These are phyloP conservation scores for Solen grandis DNA, from an alignment of 1,140 invertebrate genomes.

Conservation along the genomic window DNA sequence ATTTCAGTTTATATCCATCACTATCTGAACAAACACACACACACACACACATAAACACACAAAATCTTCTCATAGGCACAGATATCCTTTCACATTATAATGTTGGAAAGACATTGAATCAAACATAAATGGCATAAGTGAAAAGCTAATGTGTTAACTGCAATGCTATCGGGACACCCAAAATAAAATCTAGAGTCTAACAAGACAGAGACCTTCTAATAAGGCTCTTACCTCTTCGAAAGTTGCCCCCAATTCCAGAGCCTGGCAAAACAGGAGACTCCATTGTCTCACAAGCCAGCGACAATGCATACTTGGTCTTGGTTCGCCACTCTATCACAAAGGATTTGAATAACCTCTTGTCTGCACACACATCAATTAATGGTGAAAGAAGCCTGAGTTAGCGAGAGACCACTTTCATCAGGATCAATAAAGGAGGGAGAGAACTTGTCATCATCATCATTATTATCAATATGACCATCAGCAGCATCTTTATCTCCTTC, in stretches of 20 bases:
- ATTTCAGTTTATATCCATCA: no score
- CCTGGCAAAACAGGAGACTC: slow-evolving; percentile 33
- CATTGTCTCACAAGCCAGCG: slow-evolving; percentile 78
- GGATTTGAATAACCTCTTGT: slow-evolving; percentile 76
- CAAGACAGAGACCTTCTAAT: no score
- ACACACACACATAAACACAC: no score
- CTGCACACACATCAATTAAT: slow-evolving; percentile 81
- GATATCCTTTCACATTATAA: no score
- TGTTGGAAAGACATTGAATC: no score
- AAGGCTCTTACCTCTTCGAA: slow-evolving; percentile 54
- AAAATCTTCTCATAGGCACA: no score
- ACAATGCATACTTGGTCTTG: slow-evolving; percentile 73
- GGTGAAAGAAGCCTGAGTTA: slow-evolving; percentile 73
- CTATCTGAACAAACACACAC: no score
- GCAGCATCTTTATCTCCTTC: not conserved
- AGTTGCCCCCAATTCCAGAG: slow-evolving; percentile 70
- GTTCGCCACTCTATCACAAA: slow-evolving; percentile 79
- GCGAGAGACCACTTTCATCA: slow-evolving; percentile 51
- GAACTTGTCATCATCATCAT: slow-evolving; percentile 33
- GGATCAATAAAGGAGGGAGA: slow-evolving; percentile 55
- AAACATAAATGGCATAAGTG: no score
- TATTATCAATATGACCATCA: slow-evolving; percentile 23
- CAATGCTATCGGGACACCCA: no score
- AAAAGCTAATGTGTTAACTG: no score
- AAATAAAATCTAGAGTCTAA: no score